phyloP scores from a whole-genome alignment of 2,113 vertebrate genomes.

The Todiramphus saurophagus region DNA sequence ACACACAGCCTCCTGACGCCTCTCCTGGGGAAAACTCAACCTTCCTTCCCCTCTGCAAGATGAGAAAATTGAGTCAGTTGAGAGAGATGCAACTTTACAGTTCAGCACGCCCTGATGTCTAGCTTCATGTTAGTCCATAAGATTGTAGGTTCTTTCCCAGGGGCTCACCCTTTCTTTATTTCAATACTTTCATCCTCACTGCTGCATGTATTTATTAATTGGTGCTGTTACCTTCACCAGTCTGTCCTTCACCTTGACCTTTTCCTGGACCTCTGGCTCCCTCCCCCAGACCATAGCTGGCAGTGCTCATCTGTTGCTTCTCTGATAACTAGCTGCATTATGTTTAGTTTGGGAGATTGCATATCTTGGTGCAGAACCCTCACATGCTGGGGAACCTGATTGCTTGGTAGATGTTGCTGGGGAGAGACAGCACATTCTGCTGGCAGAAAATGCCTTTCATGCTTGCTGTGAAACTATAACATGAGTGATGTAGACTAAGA shows the following conservation, averaged over 20 bases:
- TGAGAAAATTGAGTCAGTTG: background rate
- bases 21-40: background rate
- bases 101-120: background rate
- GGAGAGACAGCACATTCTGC: background rate
- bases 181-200: background rate
- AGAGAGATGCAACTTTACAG: background rate
- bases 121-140: background rate
- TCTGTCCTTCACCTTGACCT: background rate
- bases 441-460: background rate
- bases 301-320: background rate
- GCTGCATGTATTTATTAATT: background rate
- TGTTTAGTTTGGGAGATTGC: background rate
- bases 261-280: background rate
- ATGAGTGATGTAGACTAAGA: background rate
- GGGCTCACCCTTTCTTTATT: background rate
- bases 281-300: background rate
- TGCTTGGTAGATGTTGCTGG: background rate
- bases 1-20: background rate
- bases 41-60: background rate
- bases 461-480: background rate
- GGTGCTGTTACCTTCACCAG: background rate
- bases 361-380: background rate
- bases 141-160: background rate
- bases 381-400: background rate
- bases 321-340: rapidly evolving